A percentile compares a stretch with the other conserved stretches of the same genome.
phyloP scores from a whole-genome alignment of 2,113 vertebrate genomes.

The Crotophaga sulcirostris region DNA sequence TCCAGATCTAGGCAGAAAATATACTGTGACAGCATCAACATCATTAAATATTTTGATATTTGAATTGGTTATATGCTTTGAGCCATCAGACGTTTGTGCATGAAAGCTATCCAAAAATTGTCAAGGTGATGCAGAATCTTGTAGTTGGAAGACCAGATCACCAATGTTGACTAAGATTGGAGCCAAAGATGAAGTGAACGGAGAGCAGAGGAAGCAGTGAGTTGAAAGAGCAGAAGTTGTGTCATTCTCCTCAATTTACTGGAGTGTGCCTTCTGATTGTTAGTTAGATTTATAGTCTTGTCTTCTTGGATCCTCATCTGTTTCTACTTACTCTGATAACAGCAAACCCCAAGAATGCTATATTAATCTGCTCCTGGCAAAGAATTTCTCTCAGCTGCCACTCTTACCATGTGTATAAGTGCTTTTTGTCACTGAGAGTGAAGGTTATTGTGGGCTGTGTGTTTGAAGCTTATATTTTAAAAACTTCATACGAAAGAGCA shows the following conservation, averaged over 20 bases:
- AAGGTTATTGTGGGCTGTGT: neutral
- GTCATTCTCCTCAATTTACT: neutral
- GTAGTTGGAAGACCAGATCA: neutral
- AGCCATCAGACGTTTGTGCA: neutral
- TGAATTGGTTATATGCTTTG: neutral
- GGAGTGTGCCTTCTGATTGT: neutral
- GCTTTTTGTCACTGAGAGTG: neutral
- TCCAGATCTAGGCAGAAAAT: slow-evolving; percentile 5
- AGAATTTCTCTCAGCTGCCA: neutral
- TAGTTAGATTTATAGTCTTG: neutral
- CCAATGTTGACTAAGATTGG: neutral
- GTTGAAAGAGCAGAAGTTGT: neutral
- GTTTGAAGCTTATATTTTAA: neutral
- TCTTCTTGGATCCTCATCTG: neutral
- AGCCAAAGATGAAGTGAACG: neutral
- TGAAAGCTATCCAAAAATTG: neutral
- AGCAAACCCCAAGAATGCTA: neutral
- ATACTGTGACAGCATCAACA: neutral
- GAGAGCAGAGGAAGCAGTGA: neutral
- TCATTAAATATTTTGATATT: neutral
- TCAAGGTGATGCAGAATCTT: neutral
- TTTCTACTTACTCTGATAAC: slow-evolving; percentile 5
- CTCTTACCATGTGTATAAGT: neutral
- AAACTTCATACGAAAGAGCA: neutral
- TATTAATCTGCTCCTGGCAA: neutral